phyloP scores from a whole-genome alignment of 2,113 vertebrate genomes.

The Morone saxatilis region DNA sequence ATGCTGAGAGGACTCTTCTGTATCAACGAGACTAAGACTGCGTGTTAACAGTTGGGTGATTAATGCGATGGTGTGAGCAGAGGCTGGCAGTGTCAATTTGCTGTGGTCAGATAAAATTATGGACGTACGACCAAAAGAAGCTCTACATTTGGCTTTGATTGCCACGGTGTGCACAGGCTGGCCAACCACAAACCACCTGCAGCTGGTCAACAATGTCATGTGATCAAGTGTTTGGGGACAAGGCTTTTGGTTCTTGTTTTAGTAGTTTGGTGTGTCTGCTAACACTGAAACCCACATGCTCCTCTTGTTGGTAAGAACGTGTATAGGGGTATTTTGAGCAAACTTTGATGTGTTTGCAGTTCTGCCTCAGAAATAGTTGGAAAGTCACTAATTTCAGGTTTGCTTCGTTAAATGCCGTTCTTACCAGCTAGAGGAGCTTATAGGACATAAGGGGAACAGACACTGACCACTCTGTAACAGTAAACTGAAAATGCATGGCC shows the following conservation, averaged over 20 bases:
- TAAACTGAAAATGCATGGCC: conserved; percentile 13
- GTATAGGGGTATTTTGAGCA: not conserved
- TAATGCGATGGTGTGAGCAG: not conserved
- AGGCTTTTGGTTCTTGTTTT: conserved; percentile 6
- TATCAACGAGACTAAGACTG: conserved; percentile 16
- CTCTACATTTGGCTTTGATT: not conserved
- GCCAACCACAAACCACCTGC: not conserved
- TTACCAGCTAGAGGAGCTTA: not conserved
- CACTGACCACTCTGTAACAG: not conserved
- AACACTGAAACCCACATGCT: not conserved
- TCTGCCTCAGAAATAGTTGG: not conserved
- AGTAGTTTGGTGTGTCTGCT: not conserved
- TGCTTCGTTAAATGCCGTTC: not conserved
- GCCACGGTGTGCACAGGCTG: not conserved
- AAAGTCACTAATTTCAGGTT: not conserved
- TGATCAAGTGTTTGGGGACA: not conserved
- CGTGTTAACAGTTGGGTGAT: not conserved
- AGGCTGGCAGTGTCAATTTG: not conserved
- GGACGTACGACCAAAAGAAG: not conserved
- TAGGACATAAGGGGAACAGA: not conserved
- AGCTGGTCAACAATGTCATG: conserved; percentile 6
- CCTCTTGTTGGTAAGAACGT: not conserved
- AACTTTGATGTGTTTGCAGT: not conserved
- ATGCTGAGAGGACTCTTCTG: conserved; percentile 14
- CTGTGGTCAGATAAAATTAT: conserved; percentile 31